Base-by-base conservation (phyloP, 2,113 vertebrate species). In the Ailurus styani region DNA sequence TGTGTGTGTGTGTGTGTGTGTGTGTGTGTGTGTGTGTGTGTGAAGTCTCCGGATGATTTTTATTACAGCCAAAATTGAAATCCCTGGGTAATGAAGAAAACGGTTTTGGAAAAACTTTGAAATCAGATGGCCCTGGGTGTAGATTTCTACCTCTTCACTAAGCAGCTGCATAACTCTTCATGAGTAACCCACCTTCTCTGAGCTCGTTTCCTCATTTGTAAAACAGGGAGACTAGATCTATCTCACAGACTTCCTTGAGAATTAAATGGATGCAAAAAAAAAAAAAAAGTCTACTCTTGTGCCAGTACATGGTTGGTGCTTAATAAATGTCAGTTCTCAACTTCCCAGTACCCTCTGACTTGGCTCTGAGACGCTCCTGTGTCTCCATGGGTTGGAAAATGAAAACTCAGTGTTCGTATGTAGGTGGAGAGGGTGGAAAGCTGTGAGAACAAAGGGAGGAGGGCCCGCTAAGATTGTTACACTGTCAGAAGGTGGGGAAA, bases 371-470 rank as follows among this genome's bases (percentile, higher is more conserved):
- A 87, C 85, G 10, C 40, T 92, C 42, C 29, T 82, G 81, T 75
- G 81, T 86, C 75, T 57, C 70, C 27, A 45, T 57, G 60, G 31
- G 23, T 86, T 96, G 75, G 50, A 79, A 93, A 96, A 90, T 81
- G 81, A 98, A 97, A 70, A 31, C 96, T 82, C 37, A 90, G 10
- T 90, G 93, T 97, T 98, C 50, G 0, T 7, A 40, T 79, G 70
- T 97, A 95, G 21, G 91, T 95, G 50, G 60, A 97, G 0, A 0
- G 70, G 87, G 72, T 34, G 83, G 78, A 82, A 45, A 93, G 55
- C 93, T 93, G 18, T 52, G 82, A 93, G 97, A 96, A 93, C 29
- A 88, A 82, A 91, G 37, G 60, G 50, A 91, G 52, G 82, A 4
- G 55, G 93, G 96, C 84, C 84, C 64, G 55, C 95, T 90, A 52